These are phyloP conservation scores for Adineta ricciae DNA, from an alignment of 2,888 invertebrate species.

Conservation along the genomic window DNA sequence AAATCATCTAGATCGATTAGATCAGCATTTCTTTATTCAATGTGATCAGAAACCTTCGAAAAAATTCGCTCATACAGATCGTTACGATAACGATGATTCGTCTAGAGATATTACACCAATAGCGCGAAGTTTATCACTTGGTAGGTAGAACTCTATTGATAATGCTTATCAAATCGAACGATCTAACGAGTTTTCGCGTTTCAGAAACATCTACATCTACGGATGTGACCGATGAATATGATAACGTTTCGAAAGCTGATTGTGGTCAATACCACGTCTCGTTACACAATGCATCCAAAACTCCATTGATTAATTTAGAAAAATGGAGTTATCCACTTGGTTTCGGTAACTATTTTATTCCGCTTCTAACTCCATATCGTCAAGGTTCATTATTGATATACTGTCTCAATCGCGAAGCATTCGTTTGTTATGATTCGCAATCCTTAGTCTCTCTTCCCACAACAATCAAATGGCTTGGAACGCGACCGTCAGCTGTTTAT, in stretches of 20 bases:
- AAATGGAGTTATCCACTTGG: not conserved
- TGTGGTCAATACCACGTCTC: not conserved
- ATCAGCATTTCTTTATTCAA: not conserved
- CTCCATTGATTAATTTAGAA: not conserved
- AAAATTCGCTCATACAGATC: not conserved
- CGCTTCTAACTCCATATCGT: too few species aligned
- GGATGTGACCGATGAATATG: not conserved
- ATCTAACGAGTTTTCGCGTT: not conserved
- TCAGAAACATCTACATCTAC: not conserved
- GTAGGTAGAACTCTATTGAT: not conserved
- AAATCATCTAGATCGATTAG: not conserved
- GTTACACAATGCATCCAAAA: not conserved
- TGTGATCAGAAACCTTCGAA: not conserved
- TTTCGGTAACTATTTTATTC: constrained; percentile 12
- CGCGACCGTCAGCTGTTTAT: constrained; percentile 3
- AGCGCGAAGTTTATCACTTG: not conserved
- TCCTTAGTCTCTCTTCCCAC: not conserved
- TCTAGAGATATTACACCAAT: not conserved
- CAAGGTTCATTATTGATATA: not conserved
- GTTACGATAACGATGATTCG: not conserved
- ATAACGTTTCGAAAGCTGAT: not conserved
- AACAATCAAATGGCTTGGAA: not conserved
- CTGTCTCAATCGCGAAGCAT: not conserved
- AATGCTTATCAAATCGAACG: too few species aligned
- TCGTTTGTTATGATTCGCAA: not conserved